Evolutionary conservation across 2,888 invertebrate genomes (phyloP).

Genomic region (Synanthedon tipuliformis): DNA sequence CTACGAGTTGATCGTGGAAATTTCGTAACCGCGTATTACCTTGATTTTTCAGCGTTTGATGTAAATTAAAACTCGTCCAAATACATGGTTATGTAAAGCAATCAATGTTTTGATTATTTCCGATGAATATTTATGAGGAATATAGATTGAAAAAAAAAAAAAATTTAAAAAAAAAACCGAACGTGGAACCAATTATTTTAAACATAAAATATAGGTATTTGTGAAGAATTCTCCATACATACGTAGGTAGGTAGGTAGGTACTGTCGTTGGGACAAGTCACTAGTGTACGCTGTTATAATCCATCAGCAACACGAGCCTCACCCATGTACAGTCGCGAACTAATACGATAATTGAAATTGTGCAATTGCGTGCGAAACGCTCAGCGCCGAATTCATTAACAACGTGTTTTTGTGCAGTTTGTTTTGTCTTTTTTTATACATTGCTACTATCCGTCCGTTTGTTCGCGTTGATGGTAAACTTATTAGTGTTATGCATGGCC

Average conservation of each 20-base stretch:
- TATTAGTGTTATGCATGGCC: slow-evolving; percentile 30
- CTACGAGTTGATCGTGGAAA: slow-evolving; percentile 57
- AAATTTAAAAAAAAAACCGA: too few species aligned
- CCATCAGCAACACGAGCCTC: slow-evolving; percentile 23
- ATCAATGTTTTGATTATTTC: not conserved
- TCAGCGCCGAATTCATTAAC: slow-evolving; percentile 62
- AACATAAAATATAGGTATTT: too few species aligned
- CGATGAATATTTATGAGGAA: slow-evolving; percentile 4
- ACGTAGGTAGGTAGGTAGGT: too few species aligned
- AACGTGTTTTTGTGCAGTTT: slow-evolving; percentile 48
- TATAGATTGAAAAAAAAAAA: too few species aligned
- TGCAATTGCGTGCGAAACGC: slow-evolving; percentile 69
- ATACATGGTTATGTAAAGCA: not conserved
- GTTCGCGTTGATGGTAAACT: slow-evolving; percentile 38
- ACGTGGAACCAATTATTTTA: too few species aligned
- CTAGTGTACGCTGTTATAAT: slow-evolving; percentile 22
- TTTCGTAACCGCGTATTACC: slow-evolving; percentile 44
- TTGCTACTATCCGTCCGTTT: not conserved
- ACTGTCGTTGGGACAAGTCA: slow-evolving; percentile 24
- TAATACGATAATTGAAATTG: slow-evolving; percentile 71
- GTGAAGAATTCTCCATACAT: not conserved
- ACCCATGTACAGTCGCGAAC: slow-evolving; percentile 34
- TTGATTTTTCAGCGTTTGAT: slow-evolving; percentile 53
- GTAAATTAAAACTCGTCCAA: slow-evolving; percentile 36
- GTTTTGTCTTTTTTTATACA: slow-evolving; percentile 29